Percentiles rank a stretch among this genome's conserved stretches.
Conservation (phyloP, 2,113 vertebrate genomes). For the Notarius lentiginosus region DNA sequence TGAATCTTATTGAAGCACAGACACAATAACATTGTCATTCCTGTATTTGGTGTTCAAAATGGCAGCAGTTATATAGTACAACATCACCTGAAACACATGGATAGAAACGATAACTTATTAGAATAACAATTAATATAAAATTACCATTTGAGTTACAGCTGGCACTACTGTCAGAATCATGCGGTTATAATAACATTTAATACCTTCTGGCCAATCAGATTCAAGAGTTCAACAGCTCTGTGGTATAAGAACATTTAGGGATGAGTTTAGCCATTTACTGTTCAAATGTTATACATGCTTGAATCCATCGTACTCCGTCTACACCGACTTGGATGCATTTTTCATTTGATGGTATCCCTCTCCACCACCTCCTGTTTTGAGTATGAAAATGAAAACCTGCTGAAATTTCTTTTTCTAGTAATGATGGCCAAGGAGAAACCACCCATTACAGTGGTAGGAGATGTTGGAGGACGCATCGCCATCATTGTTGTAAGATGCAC, state of each 20-base stretch:
- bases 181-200: neutral
- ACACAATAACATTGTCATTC: neutral
- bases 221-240: neutral
- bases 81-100: neutral
- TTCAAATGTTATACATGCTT: conserved; percentile 40
- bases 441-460: conserved; percentile 96
- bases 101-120: neutral
- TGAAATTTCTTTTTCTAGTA: conserved; percentile 73
- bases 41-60: neutral
- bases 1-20: neutral
- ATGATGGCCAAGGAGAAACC: conserved; percentile 99
- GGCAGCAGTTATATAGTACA: neutral
- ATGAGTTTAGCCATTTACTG: neutral
- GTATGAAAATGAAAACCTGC: conserved; percentile 17
- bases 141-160: neutral
- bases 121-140: neutral
- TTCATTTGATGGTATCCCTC: neutral
- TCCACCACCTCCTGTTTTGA: neutral
- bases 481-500: conserved; percentile 90
- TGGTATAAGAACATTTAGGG: neutral
- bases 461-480: conserved; percentile 95
- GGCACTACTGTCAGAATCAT: neutral
- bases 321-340: conserved; percentile 50
- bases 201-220: neutral
- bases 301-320: conserved; percentile 77